These are phyloP conservation scores for Clinocottus analis DNA, from an alignment of 2,113 vertebrate genomes.

Conservation along the genomic window DNA sequence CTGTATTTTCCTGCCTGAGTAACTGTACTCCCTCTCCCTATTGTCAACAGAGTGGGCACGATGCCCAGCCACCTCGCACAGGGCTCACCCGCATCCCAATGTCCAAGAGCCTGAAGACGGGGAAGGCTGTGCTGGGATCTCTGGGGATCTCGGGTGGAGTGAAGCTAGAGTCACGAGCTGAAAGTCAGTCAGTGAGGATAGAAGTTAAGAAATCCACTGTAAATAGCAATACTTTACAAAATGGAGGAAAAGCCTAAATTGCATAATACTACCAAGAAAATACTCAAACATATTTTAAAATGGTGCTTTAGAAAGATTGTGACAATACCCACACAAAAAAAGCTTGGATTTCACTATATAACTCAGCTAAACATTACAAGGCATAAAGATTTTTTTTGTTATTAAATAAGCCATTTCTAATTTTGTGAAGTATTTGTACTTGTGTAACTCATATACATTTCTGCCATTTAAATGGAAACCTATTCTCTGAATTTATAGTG, in stretches of 20 bases:
- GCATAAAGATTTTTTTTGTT: constrained; percentile 12
- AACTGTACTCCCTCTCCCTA: constrained; percentile 61
- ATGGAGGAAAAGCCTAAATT: constrained; percentile 91
- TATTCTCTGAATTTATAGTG: constrained; percentile 32
- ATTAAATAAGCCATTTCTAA: constrained; percentile 32
- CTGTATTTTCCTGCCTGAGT: constrained; percentile 38
- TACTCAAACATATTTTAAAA: background rate
- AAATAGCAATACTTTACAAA: constrained; percentile 85
- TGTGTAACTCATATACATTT: constrained; percentile 50
- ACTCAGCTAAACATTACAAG: constrained; percentile 4
- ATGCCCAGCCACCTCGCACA: constrained; percentile 88
- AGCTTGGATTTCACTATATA: background rate
- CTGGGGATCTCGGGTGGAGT: constrained; percentile 90
- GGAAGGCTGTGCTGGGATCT: constrained; percentile 91
- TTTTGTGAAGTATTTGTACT: constrained; percentile 48
- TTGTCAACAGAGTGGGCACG: constrained; percentile 87
- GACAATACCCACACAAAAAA: background rate
- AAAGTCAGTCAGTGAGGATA: constrained; percentile 96
- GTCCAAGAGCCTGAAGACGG: constrained; percentile 98
- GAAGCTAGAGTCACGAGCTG: constrained; percentile 92
- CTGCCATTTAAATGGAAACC: constrained; percentile 31
- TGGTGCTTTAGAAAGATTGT: constrained; percentile 22
- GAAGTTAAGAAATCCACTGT: constrained; percentile 94
- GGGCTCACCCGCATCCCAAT: constrained; percentile 96
- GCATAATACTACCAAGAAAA: background rate